These are phyloP conservation scores for Arrhamphus sclerolepis DNA, from an alignment of 2,797 vertebrate species.

Conservation along the genomic window DNA sequence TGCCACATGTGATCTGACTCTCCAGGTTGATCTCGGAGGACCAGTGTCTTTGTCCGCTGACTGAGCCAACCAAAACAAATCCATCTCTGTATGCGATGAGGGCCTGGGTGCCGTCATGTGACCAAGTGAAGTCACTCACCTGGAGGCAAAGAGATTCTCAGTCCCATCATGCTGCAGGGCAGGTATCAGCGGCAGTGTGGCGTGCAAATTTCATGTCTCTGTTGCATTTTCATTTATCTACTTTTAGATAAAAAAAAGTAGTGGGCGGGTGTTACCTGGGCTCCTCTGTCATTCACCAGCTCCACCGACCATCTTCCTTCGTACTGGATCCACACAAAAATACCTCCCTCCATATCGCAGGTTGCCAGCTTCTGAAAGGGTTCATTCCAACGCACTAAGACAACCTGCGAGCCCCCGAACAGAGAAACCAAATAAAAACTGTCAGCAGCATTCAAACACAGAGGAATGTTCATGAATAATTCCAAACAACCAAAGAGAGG, in stretches of 20 bases:
- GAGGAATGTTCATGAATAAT: conserved; percentile 34
- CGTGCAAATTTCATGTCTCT: not conserved
- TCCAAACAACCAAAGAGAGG: conserved; percentile 15
- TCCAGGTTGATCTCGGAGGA: conserved; percentile 99
- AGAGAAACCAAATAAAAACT: no score
- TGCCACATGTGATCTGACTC: conserved; percentile 99
- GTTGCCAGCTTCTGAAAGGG: conserved; percentile 99
- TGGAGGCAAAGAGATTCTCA: conserved; percentile 49
- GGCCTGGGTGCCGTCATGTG: conserved; percentile 98
- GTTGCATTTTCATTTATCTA: not conserved
- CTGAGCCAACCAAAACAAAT: conserved; percentile 96
- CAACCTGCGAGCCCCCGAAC: conserved; percentile 82
- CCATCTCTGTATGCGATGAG: conserved; percentile 98
- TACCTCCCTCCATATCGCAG: conserved; percentile 97
- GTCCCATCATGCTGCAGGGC: no score
- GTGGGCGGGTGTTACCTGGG: conserved; percentile 84
- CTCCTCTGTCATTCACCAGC: conserved; percentile 96
- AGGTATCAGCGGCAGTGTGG: no score
- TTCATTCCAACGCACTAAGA: conserved; percentile 98
- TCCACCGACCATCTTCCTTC: conserved; percentile 99
- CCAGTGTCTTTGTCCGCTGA: conserved; percentile 98
- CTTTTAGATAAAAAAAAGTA: not conserved
- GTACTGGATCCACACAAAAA: conserved; percentile 99
- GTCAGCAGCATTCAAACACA: conserved; percentile 14
- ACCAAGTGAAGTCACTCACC: conserved; percentile 99